Percentiles rank a stretch among this genome's conserved stretches.
Evolutionary conservation across 2,113 vertebrate genomes (phyloP).

Genomic region (Recurvirostra avosetta): DNA sequence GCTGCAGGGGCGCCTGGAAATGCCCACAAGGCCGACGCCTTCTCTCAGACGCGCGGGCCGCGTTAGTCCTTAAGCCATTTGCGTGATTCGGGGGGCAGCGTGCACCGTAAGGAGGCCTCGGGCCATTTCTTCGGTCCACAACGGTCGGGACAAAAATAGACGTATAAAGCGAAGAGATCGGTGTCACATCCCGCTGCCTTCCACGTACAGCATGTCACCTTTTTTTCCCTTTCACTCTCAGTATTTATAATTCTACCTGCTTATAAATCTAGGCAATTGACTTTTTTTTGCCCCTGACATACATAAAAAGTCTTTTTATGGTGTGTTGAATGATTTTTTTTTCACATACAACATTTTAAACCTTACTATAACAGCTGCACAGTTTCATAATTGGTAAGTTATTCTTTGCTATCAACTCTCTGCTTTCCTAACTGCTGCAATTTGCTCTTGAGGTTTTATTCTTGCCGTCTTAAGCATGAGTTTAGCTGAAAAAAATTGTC

Average conservation of each 20-base stretch:
- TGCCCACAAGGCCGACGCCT: no score
- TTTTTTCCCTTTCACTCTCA: no score
- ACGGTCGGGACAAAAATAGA: neutral
- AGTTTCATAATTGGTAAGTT: neutral
- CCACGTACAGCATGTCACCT: no score
- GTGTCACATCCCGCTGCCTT: neutral
- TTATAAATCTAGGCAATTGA: neutral
- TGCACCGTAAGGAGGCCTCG: neutral
- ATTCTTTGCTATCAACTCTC: neutral
- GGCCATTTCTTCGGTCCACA: rapidly evolving
- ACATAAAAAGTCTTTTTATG: neutral
- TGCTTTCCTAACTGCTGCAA: neutral
- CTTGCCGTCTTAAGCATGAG: neutral
- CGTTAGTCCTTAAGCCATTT: rapidly evolving
- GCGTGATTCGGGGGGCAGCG: rapidly evolving
- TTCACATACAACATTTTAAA: neutral
- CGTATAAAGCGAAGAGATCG: no score
- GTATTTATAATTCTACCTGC: neutral
- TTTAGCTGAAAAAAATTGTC: neutral
- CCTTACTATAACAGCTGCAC: neutral
- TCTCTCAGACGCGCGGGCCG: rapidly evolving
- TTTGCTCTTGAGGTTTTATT: neutral
- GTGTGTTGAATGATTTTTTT: neutral
- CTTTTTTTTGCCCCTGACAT: neutral
- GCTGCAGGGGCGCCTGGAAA: no score